Evolutionary conservation across 2,113 vertebrate genomes (phyloP).

Genomic region (Sula dactylatra): DNA sequence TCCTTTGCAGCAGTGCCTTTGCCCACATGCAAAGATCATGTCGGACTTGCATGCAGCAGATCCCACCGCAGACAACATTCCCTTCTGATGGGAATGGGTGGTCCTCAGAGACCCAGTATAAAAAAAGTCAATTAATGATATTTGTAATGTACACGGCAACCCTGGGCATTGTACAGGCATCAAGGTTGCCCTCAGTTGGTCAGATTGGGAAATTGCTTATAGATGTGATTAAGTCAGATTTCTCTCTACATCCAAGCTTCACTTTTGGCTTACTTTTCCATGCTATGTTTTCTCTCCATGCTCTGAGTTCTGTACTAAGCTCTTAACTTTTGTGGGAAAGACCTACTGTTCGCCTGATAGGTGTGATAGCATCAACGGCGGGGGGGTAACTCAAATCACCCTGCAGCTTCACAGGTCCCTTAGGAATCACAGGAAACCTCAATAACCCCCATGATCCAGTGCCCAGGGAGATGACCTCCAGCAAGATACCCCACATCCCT

Average conservation of each 20-base stretch:
- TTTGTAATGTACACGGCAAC: neutral
- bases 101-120: rapidly evolving
- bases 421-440: neutral
- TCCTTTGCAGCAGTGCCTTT: neutral
- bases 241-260: neutral
- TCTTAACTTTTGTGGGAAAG: neutral
- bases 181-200: neutral
- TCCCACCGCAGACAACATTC: neutral
- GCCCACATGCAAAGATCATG: too few species aligned
- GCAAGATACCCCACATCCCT: neutral
- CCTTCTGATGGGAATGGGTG: neutral
- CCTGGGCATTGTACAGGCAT: neutral
- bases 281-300: neutral
- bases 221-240: neutral
- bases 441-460: neutral
- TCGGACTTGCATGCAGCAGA: neutral
- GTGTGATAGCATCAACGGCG: neutral
- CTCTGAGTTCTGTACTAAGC: neutral
- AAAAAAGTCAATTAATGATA: neutral
- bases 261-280: neutral
- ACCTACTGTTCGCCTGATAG: neutral
- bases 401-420: neutral
- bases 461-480: neutral
- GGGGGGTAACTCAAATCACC: neutral
- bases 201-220: neutral